Evolutionary conservation across 2,888 invertebrate genomes (phyloP).

Genomic region (Epistrophe eligans): DNA sequence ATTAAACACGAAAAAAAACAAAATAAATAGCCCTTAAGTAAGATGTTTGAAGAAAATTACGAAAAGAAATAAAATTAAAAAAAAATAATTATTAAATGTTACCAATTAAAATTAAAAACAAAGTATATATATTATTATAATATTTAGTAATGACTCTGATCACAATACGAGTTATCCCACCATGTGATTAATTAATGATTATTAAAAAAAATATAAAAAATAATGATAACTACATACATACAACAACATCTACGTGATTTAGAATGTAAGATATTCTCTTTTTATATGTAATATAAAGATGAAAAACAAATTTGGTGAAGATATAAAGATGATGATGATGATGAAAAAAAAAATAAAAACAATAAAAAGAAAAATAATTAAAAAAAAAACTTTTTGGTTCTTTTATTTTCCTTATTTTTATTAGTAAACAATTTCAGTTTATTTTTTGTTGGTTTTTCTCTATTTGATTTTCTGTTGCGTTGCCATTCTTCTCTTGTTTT

Average conservation of each 20-base stretch:
- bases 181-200: slow-evolving; percentile 80
- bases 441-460: slow-evolving; percentile 23
- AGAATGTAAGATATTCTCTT: slow-evolving; percentile 75
- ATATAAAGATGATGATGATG: slow-evolving; percentile 37
- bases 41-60: slow-evolving; percentile 82
- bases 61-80: slow-evolving; percentile 76
- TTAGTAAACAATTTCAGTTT: slow-evolving; percentile 18
- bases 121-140: slow-evolving; percentile 72
- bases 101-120: slow-evolving; percentile 61
- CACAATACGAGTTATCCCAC: slow-evolving; percentile 81
- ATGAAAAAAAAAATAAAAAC: slow-evolving; percentile 52
- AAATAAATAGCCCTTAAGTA: slow-evolving; percentile 82
- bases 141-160: slow-evolving; percentile 78
- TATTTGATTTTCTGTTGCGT: neutral
- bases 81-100: slow-evolving; percentile 75
- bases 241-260: slow-evolving; percentile 76
- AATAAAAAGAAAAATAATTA: slow-evolving; percentile 70
- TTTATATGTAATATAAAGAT: slow-evolving; percentile 74
- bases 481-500: slow-evolving; percentile 10
- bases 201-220: slow-evolving; percentile 57
- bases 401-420: slow-evolving; percentile 48
- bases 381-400: slow-evolving; percentile 68
- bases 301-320: slow-evolving; percentile 69
- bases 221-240: slow-evolving; percentile 71
- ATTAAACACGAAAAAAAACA: slow-evolving; percentile 39